Base-by-base conservation (phyloP, 2,888 invertebrate species). In the Argyresthia goedartella region DNA sequence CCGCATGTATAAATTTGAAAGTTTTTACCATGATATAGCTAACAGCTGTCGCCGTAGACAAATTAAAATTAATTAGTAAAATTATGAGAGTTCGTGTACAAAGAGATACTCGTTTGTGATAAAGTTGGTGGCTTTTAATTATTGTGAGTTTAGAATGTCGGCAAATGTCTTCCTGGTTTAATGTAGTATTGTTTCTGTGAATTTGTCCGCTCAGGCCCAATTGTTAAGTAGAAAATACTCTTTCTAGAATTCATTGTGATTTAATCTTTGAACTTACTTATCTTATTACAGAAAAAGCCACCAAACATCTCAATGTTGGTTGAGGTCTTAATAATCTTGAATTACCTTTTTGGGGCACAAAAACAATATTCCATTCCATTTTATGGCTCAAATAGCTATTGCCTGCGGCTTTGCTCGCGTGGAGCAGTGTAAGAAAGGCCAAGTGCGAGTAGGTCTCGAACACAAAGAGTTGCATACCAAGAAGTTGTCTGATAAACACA, bases 11-110 rank as follows among this genome's bases (percentile, higher is more conserved):
- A 25, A 25, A 25, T 25, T 25, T 25, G 25, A 25, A 25, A 25
- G 25, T 25, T 25, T 25, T 25, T 25, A 25, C 25, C 25, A 14
- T n/a, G 43, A 43, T 43, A 14, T 43, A 11, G 14, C 43, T 43
- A 43, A n/a, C 25, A 25, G 25, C 39, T 11, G 39, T 11, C 39
- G 39, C 14, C 15, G 9, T 11, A 35, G 48, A 36, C 48, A 48
- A 48, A 48, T 48, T 48, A 48, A 48, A 48, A 48, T 36, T 48
- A 48, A 48, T 48, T 48, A 48, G 36, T 35, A 11, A 48, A 36
- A 48, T 48, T 48, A 48, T 48, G 48, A 48, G 48, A 48, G 48
- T 48, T 44, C 36, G 14, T 25, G 34, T 35, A 48, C 36, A 48
- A 36, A 15, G 48, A 48, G 48, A 35, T 35, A 25, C 25, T 11